Percentiles rank a stretch among this genome's conserved stretches.
Evolutionary conservation across 2,888 invertebrate species (phyloP).

Genomic region (Apocheima hispidaria): DNA sequence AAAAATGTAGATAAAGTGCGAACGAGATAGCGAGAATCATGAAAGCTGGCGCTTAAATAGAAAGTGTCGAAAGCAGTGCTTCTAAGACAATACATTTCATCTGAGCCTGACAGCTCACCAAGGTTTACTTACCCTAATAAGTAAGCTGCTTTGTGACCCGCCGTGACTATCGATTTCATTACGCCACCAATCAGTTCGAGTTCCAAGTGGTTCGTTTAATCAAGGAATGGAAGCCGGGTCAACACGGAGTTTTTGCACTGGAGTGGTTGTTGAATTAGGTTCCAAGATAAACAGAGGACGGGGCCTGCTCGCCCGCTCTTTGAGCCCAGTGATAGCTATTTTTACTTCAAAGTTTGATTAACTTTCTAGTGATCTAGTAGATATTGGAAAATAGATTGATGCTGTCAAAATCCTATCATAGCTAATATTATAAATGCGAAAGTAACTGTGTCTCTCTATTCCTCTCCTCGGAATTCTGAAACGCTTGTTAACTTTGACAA

Average conservation of each 20-base stretch:
- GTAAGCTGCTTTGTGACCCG: slow-evolving; percentile 10
- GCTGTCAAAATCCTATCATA: no score
- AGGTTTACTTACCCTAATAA: background rate
- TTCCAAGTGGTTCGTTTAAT: slow-evolving; percentile 55
- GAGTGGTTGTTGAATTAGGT: slow-evolving; percentile 66
- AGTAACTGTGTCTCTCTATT: no score
- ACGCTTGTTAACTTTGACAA: no score
- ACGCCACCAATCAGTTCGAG: slow-evolving; percentile 28
- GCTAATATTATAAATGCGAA: no score
- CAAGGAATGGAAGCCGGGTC: slow-evolving; percentile 51
- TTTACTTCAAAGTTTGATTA: slow-evolving; percentile 14
- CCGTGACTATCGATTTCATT: slow-evolving; percentile 26
- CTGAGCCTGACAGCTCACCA: background rate
- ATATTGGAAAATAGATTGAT: background rate
- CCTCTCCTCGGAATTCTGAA: no score
- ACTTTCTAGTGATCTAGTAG: background rate
- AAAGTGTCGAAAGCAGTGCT: no score
- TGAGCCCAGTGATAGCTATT: slow-evolving; percentile 8
- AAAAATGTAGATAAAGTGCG: no score
- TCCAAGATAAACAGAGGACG: slow-evolving; percentile 59
- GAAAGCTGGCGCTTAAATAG: no score
- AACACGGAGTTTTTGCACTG: slow-evolving; percentile 58
- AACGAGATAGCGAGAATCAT: no score
- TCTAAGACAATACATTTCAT: no score
- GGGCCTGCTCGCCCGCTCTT: slow-evolving; percentile 35